Base-by-base conservation (phyloP, 2,113 vertebrate genomes). In the Python bivittatus region DNA sequence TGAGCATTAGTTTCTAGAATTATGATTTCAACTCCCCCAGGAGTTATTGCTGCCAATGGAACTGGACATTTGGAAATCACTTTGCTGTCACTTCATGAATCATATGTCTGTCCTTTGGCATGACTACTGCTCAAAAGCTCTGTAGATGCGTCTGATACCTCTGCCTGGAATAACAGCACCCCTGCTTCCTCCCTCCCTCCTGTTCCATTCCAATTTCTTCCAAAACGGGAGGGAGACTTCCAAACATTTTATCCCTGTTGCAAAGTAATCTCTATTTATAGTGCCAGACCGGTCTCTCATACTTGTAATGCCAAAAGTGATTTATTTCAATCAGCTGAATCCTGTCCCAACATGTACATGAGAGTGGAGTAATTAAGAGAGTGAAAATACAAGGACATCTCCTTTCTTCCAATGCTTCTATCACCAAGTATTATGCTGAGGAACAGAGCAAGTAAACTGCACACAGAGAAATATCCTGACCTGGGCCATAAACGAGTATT, bases 51-150 rank as follows among this genome's bases (percentile, higher is more conserved):
- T 91, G 44, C 96, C 0, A 29, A 96, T 38, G 87, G 94, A 93
- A 95, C 90, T 0, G 53, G 94, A 60, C 0, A 0, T 42, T 38
- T 88, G 93, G 95, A 97, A 96, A 97, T 96, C 96, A 93, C 92
- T 96, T 96, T 97, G 93, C 92, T 4, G 0, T 89, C 0, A 0
- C 48, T 96, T 94, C 0, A 96, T 95, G 92, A 13, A 52, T 52
- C 0, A 0, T 15, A 72, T 1, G 52, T 96, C 96, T 95, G 10
- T 22, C 57, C 0, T 0, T 72, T 53, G 0, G 0, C 84, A 91
- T 90, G 88, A 91, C 11, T 64, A 6, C 2, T 90, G 84, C 20
- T 85, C 90, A 48, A 89, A 72, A 84, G 92, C 84, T 53, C 56
- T 88, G 3, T 91, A 91, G 64, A 23, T 90, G 91, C 92, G 93